Conservation (phyloP, 2,113 vertebrate species). For the Asarcornis scutulata region DNA sequence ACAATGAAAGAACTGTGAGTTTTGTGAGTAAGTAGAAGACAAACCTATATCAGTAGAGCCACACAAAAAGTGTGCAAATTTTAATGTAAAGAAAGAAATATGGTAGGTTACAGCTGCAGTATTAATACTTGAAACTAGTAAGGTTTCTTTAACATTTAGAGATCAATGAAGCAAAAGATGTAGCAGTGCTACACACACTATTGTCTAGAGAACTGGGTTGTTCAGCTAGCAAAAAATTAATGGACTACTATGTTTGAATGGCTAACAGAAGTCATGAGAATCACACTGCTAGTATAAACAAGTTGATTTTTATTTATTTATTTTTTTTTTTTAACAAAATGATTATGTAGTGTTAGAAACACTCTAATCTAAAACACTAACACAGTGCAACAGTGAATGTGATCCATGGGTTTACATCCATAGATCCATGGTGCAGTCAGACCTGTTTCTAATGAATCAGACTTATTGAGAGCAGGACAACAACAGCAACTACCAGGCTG, state of each 20-base stretch:
- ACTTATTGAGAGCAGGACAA: not conserved
- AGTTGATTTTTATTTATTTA: not conserved
- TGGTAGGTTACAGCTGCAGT: not conserved
- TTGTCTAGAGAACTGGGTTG: not conserved
- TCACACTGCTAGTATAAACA: not conserved
- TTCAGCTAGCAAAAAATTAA: not conserved
- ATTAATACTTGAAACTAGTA: not conserved
- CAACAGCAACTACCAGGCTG: not conserved
- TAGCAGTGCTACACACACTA: not conserved
- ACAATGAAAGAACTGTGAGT: not conserved
- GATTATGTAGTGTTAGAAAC: not conserved
- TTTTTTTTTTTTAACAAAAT: not conserved
- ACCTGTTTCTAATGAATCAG: not conserved
- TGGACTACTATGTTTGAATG: not conserved
- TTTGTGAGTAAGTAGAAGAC: not conserved
- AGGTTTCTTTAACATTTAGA: not conserved
- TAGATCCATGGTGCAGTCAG: not conserved
- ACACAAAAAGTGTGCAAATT: not conserved
- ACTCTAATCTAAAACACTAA: not conserved
- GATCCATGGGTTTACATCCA: accelerated
- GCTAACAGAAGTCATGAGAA: not conserved
- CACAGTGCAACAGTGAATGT: not conserved
- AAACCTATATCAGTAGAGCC: not conserved
- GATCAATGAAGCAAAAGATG: not conserved
- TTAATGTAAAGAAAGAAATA: not conserved